A percentile compares a stretch with the other conserved stretches of the same genome.
phyloP scores from a whole-genome alignment of 2,113 vertebrate genomes.

The Brachyhypopomus occidentalis region DNA sequence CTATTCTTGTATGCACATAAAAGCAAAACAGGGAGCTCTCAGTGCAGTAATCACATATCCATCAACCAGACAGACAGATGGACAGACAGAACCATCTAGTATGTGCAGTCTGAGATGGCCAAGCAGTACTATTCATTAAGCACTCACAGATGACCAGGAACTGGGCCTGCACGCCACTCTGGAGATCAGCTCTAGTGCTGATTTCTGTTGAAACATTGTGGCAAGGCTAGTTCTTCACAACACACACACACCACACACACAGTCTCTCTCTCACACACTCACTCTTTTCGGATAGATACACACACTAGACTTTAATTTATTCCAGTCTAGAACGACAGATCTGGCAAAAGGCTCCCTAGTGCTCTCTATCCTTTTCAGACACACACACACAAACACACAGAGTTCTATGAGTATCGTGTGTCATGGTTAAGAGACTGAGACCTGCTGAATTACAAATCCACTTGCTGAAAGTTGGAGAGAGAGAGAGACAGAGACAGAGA shows the following conservation, averaged over 20 bases:
- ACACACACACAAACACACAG: background rate
- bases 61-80: background rate
- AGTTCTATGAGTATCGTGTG: constrained; percentile 33
- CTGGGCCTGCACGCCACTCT: no score
- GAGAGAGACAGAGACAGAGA: background rate
- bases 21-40: constrained; percentile 14
- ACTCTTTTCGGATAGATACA: background rate
- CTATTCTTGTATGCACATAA: constrained; percentile 8
- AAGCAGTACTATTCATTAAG: background rate
- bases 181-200: no score
- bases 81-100: background rate
- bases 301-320: no score
- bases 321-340: no score
- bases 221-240: no score
- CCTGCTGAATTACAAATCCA: constrained; percentile 36
- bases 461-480: background rate
- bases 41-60: constrained; percentile 36
- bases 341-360: no score
- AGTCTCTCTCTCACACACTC: constrained; percentile 6
- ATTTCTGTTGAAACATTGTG: no score
- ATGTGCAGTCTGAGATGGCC: background rate
- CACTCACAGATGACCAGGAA: background rate
- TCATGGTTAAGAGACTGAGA: constrained; percentile 28
- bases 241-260: no score
- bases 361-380: background rate